A percentile compares a stretch with the other conserved stretches of the same genome.
Evolutionary conservation across 2,888 invertebrate genomes (phyloP).

Genomic region (Tipula lateralis): DNA sequence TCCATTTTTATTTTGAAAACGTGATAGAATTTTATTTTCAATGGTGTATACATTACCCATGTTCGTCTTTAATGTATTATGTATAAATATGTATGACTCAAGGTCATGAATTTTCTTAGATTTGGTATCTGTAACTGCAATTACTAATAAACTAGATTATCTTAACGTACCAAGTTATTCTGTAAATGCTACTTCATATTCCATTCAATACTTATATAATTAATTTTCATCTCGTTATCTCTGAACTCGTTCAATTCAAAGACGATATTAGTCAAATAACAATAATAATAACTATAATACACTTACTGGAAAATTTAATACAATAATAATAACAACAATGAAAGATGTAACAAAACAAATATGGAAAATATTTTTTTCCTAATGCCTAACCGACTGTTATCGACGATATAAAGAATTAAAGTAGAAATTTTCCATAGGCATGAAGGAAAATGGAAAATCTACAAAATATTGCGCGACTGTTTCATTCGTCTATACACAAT

Average conservation of each 20-base stretch:
- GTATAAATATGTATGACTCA: background rate
- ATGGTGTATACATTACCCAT: background rate
- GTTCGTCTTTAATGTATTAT: no score
- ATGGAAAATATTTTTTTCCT: background rate
- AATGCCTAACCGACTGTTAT: slow-evolving; percentile 11
- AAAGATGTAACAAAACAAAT: background rate
- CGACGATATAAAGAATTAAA: background rate
- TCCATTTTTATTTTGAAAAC: background rate
- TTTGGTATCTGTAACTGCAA: background rate
- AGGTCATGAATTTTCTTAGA: background rate
- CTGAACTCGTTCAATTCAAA: background rate
- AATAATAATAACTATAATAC: background rate
- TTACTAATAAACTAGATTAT: background rate
- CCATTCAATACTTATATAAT: background rate
- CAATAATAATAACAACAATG: background rate
- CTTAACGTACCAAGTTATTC: background rate
- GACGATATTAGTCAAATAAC: background rate
- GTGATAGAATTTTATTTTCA: background rate
- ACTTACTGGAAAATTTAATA: background rate
- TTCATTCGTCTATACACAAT: background rate
- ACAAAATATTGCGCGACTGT: background rate
- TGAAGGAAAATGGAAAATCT: background rate
- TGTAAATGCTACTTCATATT: background rate
- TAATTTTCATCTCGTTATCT: background rate
- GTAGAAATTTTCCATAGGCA: background rate